phyloP scores from a whole-genome alignment of 1,140 invertebrate genomes.

The Drusus annulatus region DNA sequence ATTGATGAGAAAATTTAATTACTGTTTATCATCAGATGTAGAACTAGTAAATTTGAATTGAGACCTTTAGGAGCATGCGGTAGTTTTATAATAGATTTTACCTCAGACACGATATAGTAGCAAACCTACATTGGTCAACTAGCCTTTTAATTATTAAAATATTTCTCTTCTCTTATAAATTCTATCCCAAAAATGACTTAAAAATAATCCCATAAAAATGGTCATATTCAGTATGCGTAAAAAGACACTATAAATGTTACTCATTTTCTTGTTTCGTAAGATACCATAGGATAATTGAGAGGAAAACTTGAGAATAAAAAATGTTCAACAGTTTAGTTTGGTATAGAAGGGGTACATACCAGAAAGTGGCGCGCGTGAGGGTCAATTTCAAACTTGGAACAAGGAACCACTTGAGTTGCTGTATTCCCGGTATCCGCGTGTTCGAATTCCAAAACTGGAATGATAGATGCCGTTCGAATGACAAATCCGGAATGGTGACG shows the following conservation, averaged over 20 bases:
- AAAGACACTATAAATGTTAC: neutral
- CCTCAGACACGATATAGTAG: no score
- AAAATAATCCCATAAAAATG: neutral
- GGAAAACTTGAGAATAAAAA: neutral
- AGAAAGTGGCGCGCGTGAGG: constrained; percentile 4
- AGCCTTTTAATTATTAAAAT: no score
- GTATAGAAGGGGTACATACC: constrained; percentile 2
- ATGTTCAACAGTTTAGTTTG: no score
- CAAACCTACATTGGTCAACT: no score
- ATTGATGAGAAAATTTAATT: no score
- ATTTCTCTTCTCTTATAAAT: neutral
- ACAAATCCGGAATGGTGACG: neutral
- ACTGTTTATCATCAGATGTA: no score
- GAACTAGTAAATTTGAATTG: no score
- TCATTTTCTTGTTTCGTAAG: neutral
- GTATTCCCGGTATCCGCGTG: no score
- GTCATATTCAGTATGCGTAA: neutral
- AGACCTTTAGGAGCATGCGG: no score
- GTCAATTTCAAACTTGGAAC: constrained; percentile 35
- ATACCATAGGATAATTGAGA: neutral
- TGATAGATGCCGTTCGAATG: neutral
- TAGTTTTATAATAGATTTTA: no score
- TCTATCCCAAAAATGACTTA: neutral
- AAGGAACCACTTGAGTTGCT: constrained; percentile 10
- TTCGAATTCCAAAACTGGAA: no score